Base-by-base conservation (phyloP, 2,113 vertebrate species). In the Isurus oxyrinchus region DNA sequence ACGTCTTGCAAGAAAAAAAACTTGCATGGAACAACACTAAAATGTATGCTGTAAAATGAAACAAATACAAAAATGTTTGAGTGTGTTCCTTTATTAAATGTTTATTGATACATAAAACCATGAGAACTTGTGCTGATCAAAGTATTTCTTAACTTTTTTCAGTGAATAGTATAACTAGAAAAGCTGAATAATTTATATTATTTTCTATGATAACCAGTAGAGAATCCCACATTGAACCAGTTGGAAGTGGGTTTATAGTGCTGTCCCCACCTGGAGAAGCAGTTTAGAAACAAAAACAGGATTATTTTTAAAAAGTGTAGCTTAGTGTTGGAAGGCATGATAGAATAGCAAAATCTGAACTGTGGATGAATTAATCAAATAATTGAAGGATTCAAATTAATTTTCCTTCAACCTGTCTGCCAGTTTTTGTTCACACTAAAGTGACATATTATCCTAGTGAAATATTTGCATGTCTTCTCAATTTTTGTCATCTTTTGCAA, bases 11-110 rank as follows among this genome's bases (percentile, higher is more conserved):
- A 95, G 63, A 49, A 53, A 67, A 69, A 59, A 67, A 72, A 3
- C 57, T 95, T 72, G 67, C 94, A 95, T 14, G 49, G 49, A 35
- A 10, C 25, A 72, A 35, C 40, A 49, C 8, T 55, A 53, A 2
- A 76, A 55, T 44, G 2, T 69, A 8, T 40, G 7, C 27, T 95
- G 23, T 49, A 69, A 44, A 69, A 95, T 95, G 94, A 95, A 95
- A 55, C 11, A 63, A 67, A 95, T 76, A 72, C 94, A 95, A 95
- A 76, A 95, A n/a, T 35, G 21, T 69, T 95, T 67, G 57, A 67
- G 40, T 40, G n/a, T 16, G 2, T 94, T 94, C n/a, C 35, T 55
- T 95, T 72, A 55, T 1, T 95, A 95, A 95, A 95, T 53, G 66
- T 55, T 72, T 72, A 16, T 31, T 6, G n/a, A 13, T 95, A 49